These are phyloP conservation scores for Trichomalopsis sarcophagae DNA, from an alignment of 1,140 invertebrate genomes.

Conservation along the genomic window DNA sequence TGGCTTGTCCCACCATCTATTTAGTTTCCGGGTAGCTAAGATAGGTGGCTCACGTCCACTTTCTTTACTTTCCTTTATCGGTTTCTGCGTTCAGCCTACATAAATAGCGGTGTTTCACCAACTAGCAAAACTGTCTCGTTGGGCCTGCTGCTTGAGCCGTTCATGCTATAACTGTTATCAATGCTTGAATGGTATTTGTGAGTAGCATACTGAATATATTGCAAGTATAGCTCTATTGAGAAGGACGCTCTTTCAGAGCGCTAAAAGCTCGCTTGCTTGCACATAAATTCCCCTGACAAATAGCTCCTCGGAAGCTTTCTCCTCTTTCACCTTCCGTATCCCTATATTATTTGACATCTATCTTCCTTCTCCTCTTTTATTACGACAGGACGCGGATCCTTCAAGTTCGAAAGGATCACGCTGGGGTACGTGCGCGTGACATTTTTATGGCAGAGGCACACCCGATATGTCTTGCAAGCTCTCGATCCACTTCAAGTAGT, in stretches of 20 bases:
- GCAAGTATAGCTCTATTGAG: neutral
- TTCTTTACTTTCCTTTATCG: too few relatives aligned
- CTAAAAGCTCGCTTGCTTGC: neutral
- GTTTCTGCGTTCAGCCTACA: too few relatives aligned
- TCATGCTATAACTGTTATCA: too few relatives aligned
- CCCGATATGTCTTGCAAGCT: neutral
- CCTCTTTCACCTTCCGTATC: constrained; percentile 11
- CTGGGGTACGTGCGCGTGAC: neutral
- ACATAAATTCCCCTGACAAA: constrained; percentile 44
- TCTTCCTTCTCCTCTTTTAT: constrained; percentile 44
- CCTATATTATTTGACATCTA: constrained; percentile 37
- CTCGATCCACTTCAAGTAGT: too few relatives aligned
- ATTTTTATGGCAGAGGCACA: constrained; percentile 17
- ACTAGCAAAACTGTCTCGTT: too few relatives aligned
- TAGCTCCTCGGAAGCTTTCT: neutral
- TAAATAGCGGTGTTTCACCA: too few relatives aligned
- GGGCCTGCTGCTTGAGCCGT: too few relatives aligned
- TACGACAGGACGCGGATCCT: constrained; percentile 40
- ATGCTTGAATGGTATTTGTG: too few relatives aligned
- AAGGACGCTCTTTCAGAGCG: neutral
- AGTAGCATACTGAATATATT: too few relatives aligned
- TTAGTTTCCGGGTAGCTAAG: too few relatives aligned
- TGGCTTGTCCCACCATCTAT: too few relatives aligned
- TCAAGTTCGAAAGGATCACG: constrained; percentile 7
- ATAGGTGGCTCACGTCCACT: too few relatives aligned